These are phyloP conservation scores for Oenanthe oenanthe DNA, from an alignment of 2,113 vertebrate genomes.

Conservation along the genomic window DNA sequence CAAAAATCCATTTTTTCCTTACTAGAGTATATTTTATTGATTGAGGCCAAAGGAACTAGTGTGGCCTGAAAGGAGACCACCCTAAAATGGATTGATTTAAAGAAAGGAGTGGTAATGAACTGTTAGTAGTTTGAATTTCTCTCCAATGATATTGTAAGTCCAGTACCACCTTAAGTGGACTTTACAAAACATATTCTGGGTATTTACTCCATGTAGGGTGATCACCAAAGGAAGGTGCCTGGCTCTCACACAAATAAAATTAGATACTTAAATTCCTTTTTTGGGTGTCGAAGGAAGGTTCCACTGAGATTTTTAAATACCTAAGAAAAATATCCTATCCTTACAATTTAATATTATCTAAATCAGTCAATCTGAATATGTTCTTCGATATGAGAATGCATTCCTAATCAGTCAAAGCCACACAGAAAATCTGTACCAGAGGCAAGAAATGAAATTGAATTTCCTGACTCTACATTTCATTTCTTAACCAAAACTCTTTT, in stretches of 20 bases:
- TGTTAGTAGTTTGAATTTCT: neutral
- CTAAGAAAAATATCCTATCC: neutral
- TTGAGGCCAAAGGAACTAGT: neutral
- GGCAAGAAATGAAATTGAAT: neutral
- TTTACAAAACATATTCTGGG: neutral
- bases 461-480: neutral
- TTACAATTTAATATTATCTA: neutral
- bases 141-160: neutral
- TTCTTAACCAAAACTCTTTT: neutral
- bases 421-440: neutral
- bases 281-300: neutral
- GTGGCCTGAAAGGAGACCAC: accelerated
- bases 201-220: neutral
- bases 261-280: neutral
- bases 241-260: neutral
- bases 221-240: neutral
- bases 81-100: neutral
- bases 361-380: neutral
- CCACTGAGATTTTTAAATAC: neutral
- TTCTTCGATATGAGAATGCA: neutral
- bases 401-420: neutral
- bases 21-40: neutral
- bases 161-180: neutral
- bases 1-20: neutral
- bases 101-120: neutral